These are phyloP conservation scores for Paradoxurus hermaphroditus DNA, from an alignment of 2,113 vertebrate species.

Conservation along the genomic window DNA sequence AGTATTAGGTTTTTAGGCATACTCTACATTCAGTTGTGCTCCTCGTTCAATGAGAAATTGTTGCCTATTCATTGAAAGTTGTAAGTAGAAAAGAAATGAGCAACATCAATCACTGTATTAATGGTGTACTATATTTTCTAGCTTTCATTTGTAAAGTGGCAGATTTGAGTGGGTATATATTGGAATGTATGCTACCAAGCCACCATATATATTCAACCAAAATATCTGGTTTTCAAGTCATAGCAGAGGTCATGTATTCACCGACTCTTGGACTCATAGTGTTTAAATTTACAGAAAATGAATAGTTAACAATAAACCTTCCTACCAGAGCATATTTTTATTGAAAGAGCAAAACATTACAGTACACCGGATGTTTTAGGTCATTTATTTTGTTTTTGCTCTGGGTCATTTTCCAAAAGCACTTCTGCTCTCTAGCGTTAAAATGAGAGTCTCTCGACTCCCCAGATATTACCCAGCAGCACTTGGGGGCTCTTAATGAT, in stretches of 20 bases:
- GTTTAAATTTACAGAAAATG: constrained; percentile 67
- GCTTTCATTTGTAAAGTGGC: constrained; percentile 63
- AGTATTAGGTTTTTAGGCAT: constrained; percentile 28
- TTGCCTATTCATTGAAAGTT: constrained; percentile 47
- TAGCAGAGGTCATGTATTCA: constrained; percentile 21
- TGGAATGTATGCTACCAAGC: constrained; percentile 14
- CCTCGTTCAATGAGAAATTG: constrained; percentile 36
- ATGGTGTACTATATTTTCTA: constrained; percentile 48
- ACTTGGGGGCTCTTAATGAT: constrained; percentile 95
- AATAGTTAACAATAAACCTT: constrained; percentile 79
- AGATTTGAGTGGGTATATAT: constrained; percentile 24
- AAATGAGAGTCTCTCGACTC: constrained; percentile 91
- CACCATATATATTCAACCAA: constrained; percentile 52
- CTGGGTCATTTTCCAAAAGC: constrained; percentile 92
- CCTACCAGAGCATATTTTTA: constrained; percentile 66
- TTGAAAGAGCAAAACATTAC: constrained; percentile 76
- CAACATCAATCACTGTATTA: constrained; percentile 46
- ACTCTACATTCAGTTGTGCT: not conserved
- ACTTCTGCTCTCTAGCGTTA: constrained; percentile 88
- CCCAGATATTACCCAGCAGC: constrained; percentile 94
- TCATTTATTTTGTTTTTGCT: constrained; percentile 94
- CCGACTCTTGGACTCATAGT: constrained; percentile 10
- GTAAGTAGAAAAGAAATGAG: constrained; percentile 40
- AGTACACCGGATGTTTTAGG: constrained; percentile 88
- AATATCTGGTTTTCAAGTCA: constrained; percentile 54